Evolutionary conservation across 2,113 vertebrate genomes (phyloP).

Genomic region (Petroica traversi): DNA sequence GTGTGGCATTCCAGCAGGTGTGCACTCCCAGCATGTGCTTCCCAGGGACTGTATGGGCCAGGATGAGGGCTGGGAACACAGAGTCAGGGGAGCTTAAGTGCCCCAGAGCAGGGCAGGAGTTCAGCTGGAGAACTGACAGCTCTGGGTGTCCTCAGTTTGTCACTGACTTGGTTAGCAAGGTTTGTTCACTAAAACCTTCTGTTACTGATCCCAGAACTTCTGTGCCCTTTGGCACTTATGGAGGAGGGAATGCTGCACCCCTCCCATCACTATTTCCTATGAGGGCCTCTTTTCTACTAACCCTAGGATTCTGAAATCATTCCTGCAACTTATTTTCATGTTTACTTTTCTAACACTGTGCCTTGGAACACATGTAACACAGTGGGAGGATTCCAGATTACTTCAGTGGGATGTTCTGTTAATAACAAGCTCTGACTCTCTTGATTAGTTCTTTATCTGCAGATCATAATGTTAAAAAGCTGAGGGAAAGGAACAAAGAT

Average conservation of each 20-base stretch:
- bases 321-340: neutral
- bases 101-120: neutral
- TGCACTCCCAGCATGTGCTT: neutral
- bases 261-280: neutral
- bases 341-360: neutral
- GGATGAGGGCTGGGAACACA: neutral
- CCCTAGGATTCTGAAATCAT: neutral
- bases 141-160: neutral
- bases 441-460: neutral
- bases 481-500: neutral
- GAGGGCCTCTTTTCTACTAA: neutral
- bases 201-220: neutral
- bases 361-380: neutral
- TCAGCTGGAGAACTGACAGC: neutral
- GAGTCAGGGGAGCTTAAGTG: neutral
- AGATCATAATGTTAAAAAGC: neutral
- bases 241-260: neutral
- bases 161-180: neutral
- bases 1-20: neutral
- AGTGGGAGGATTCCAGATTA: slow-evolving; percentile 2
- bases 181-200: neutral
- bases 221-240: neutral
- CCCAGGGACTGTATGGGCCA: fast-evolving
- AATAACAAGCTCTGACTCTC: neutral
- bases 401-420: neutral